Percentiles rank a stretch among this genome's conserved stretches.
These are phyloP conservation scores for Muscidifurax raptorellus DNA, from an alignment of 1,140 invertebrate genomes.

Conservation along the genomic window DNA sequence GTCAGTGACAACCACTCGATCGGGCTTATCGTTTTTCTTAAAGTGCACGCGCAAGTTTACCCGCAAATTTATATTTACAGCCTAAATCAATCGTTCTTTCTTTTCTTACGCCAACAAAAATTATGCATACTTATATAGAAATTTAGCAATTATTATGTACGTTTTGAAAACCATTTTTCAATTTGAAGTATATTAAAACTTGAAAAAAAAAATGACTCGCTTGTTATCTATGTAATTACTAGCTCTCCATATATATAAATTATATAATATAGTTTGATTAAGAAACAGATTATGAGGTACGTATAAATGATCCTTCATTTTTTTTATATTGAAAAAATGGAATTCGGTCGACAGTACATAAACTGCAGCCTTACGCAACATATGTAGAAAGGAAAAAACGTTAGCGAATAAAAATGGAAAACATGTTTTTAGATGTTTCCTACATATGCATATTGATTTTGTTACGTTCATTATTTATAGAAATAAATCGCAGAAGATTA, in stretches of 20 bases:
- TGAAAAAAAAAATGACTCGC: constrained; percentile 31
- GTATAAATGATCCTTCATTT: constrained; percentile 39
- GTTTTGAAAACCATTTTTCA: constrained; percentile 49
- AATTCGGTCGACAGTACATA: constrained; percentile 23
- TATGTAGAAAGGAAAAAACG: background rate
- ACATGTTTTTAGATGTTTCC: constrained; percentile 21
- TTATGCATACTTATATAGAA: constrained; percentile 44
- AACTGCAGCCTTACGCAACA: constrained; percentile 10
- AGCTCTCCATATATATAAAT: constrained; percentile 22
- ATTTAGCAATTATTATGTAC: constrained; percentile 45
- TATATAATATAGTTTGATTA: constrained; percentile 21
- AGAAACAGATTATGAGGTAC: constrained; percentile 35
- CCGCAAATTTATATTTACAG: constrained; percentile 38
- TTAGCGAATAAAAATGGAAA: constrained; percentile 31
- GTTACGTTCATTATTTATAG: constrained; percentile 12
- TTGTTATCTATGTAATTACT: constrained; percentile 42
- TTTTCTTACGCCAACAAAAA: constrained; percentile 28
- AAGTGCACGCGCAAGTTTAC: constrained; percentile 43
- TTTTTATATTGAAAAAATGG: constrained; percentile 26
- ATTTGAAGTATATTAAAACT: constrained; percentile 49
- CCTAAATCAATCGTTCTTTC: constrained; percentile 38
- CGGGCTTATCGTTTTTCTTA: constrained; percentile 38
- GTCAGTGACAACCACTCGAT: constrained; percentile 34
- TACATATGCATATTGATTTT: constrained; percentile 23
- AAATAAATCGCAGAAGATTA: background rate